Evolutionary conservation across 37 sponge, comb jelly and placozoan species (phyloP), one percentile per base, ranked within the genome.

Genomic region (Hexactinellida sp.): DNA sequence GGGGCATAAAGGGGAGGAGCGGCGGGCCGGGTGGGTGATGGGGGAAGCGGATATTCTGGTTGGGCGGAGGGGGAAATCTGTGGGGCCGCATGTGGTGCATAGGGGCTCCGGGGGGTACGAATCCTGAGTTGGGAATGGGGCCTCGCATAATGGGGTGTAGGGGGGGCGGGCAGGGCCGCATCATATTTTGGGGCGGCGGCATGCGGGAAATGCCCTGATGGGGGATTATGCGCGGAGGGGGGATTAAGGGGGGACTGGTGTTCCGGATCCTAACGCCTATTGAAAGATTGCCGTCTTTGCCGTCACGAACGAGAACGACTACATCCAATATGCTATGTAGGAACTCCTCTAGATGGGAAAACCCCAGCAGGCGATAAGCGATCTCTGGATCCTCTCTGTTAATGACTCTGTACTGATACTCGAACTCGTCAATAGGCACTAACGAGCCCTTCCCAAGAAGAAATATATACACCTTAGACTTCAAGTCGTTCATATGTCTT

Each of bases 381-480:
- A 63, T 63, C 76, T 63, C 76, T 3, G 76, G 76, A 63, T 63
- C 76, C 13, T 63, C 76, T n/a, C 76, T 7, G 34, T 63, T 63
- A 7, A 63, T 3, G 13, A 23, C 76, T n/a, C 76, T 63, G 34
- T 63, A 63, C 76, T 63, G 76, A 63, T 63, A 3, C 76, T 63
- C 76, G 5, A 63, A 63, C 76, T 63, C 76, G 5, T 63, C 76
- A 32, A 63, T 1, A 32, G 76, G 76, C 3, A 63, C 76, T 63
- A 23, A 23, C 3, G 28, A 7, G 5, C 34, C 76, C 30, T 63
- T 63, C 3, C 34, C 13, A 7, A 63, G 3, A 7, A 63, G 76
- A 63, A 63, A 63, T 63, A 63, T 28, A n/a, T 28, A 63, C 5
- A 63, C 13, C 34, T 63, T 63, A 32, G 76, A 63, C 76, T 63